Evolutionary conservation across 2,113 vertebrate genomes (phyloP), one percentile per base, ranked within the genome.

Genomic region (Myotis davidii): DNA sequence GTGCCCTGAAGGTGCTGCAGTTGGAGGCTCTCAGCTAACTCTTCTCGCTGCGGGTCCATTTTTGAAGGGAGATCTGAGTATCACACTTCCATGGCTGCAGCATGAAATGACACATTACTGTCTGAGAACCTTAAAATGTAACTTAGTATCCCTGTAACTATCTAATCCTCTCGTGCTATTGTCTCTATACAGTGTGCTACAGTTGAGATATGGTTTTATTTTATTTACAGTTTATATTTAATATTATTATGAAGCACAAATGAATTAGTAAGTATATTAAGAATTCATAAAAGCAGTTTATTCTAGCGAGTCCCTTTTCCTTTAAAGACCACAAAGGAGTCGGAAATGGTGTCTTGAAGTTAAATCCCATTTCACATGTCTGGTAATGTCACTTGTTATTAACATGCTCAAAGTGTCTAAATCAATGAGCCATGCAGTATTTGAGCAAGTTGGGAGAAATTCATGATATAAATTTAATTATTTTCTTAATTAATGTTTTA

Each of bases 391-490:
- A 42, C 25, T 92, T 84, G 11, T 69, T 37, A 48, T 70, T 79
- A 85, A 79, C 18, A 79, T 54, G 72, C 29, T 74, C 54, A 48
- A 54, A 64, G 23, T 42, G 52, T 94, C 76, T 90, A 74, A 94
- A 64, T 50, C 48, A 95, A 56, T 81, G 81, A 92, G 39, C 76
- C 64, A 42, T 84, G 37, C 67, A n/a, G 54, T 84, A 29, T 92
- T 82, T 52, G 37, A 89, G 54, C 25, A 76, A 39, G 18, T 73
- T 73, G n/a, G 12, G 29, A 95, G 73, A 95, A 82, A 82, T 52
- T 92, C 9, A 61, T 29, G 34, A n/a, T 73, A 8, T n/a, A 65
- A 89, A 88, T 79, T 83, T 79, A 92, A 94, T 88, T 88, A 61
- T 70, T 81, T 92, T 87, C 3, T 32, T 93, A 64, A 90, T 74